Percentiles rank a stretch among this genome's conserved stretches.
phyloP scores from a whole-genome alignment of 2,888 invertebrate genomes.

The Nemapogon koenigi region DNA sequence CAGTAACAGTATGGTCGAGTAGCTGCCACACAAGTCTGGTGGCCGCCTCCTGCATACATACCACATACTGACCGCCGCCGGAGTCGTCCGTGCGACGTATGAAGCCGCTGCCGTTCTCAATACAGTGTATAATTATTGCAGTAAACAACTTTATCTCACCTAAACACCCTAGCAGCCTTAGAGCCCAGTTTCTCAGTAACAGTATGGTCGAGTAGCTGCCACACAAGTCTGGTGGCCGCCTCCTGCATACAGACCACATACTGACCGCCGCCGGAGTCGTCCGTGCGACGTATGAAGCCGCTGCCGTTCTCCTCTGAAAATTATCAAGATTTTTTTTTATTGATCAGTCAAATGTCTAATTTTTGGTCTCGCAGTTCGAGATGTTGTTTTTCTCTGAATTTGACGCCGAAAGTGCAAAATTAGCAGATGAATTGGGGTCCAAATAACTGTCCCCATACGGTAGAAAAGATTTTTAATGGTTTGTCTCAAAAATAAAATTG shows the following conservation, averaged over 20 bases:
- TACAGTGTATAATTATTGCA: too few species aligned
- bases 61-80: constrained; percentile 81
- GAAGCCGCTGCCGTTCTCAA: constrained; percentile 81
- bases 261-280: constrained; percentile 86
- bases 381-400: too few species aligned
- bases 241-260: constrained; percentile 76
- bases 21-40: constrained; percentile 73
- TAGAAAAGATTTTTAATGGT: too few species aligned
- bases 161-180: constrained; percentile 85
- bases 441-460: too few species aligned
- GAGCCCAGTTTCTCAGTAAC: constrained; percentile 87
- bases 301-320: constrained; percentile 84
- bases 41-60: constrained; percentile 76
- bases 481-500: too few species aligned
- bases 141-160: constrained; percentile 55
- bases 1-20: constrained; percentile 82
- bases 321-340: too few species aligned
- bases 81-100: constrained; percentile 80
- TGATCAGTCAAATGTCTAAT: too few species aligned
- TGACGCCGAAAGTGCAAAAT: too few species aligned
- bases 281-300: constrained; percentile 75
- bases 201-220: constrained; percentile 77
- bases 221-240: constrained; percentile 75
- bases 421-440: too few species aligned
- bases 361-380: too few species aligned